Percentiles rank a stretch among this genome's conserved stretches.
Evolutionary conservation across 2,888 invertebrate genomes (phyloP).

Genomic region (Polydrusus cervinus): DNA sequence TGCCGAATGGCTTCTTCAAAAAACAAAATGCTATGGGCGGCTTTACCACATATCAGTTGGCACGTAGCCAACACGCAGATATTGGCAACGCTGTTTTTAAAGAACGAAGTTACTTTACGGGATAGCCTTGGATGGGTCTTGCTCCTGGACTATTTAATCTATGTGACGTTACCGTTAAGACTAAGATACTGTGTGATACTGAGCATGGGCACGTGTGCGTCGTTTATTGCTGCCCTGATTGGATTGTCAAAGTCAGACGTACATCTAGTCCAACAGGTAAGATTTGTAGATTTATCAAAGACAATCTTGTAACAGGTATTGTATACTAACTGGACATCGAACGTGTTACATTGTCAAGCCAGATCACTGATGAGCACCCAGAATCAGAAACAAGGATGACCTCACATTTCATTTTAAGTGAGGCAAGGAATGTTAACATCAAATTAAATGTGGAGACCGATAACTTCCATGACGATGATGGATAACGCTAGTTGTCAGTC

Average conservation of each 20-base stretch:
- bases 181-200: conserved; percentile 77
- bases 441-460: too few relatives aligned
- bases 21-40: conserved; percentile 71
- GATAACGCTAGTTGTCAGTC: too few relatives aligned
- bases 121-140: conserved; percentile 83
- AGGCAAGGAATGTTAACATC: too few relatives aligned
- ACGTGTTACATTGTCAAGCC: too few relatives aligned
- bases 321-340: too few relatives aligned
- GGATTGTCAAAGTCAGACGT: conserved; percentile 74
- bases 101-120: conserved; percentile 76
- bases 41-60: conserved; percentile 80
- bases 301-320: too few relatives aligned
- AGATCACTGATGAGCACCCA: too few relatives aligned
- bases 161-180: conserved; percentile 82
- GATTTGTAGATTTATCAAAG: conserved; percentile 37
- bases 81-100: conserved; percentile 77
- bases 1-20: conserved; percentile 35
- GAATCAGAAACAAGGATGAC: too few relatives aligned
- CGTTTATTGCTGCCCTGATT: conserved; percentile 76
- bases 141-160: conserved; percentile 81
- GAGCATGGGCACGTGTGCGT: conserved; percentile 76
- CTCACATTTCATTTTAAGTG: too few relatives aligned
- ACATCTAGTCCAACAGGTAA: conserved; percentile 73
- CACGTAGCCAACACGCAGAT: conserved; percentile 78
- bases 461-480: too few relatives aligned